These are phyloP conservation scores for Bucco capensis DNA, from an alignment of 2,113 vertebrate genomes.

Conservation along the genomic window DNA sequence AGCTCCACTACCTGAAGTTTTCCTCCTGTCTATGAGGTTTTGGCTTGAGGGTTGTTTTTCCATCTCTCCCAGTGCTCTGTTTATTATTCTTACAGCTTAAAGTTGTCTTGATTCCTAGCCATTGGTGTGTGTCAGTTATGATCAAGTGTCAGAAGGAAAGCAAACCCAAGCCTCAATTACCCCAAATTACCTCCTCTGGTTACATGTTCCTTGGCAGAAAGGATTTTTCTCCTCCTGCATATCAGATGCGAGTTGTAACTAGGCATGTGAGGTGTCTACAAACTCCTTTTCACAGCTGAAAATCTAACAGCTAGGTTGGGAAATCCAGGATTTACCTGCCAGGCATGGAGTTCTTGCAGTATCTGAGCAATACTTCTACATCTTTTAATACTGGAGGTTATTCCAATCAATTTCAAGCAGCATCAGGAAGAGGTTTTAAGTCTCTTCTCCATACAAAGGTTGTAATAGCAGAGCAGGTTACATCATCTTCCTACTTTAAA, in stretches of 20 bases:
- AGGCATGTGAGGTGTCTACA: background rate
- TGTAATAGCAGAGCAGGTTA: background rate
- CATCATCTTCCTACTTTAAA: background rate
- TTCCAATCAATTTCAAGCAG: background rate
- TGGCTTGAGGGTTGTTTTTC: background rate
- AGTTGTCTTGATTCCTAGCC: background rate
- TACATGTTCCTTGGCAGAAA: background rate
- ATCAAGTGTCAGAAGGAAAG: conserved; percentile 20
- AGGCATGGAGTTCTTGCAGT: background rate
- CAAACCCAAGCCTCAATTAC: conserved; percentile 15
- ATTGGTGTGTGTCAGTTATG: background rate
- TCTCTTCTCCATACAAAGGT: background rate
- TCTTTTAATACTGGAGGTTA: background rate
- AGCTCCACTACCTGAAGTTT: background rate
- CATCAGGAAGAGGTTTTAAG: background rate
- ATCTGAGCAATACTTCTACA: background rate
- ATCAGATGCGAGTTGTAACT: background rate
- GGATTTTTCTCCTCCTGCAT: background rate
- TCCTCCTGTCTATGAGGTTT: background rate
- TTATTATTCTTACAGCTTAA: conserved; percentile 39
- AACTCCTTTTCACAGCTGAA: conserved; percentile 8
- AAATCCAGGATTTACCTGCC: conserved; percentile 36
- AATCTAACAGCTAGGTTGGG: background rate
- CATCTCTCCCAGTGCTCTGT: background rate
- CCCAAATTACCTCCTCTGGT: conserved; percentile 16